Base-by-base conservation (phyloP, 2,797 vertebrate species). In the Stomatorhinus walkeri region DNA sequence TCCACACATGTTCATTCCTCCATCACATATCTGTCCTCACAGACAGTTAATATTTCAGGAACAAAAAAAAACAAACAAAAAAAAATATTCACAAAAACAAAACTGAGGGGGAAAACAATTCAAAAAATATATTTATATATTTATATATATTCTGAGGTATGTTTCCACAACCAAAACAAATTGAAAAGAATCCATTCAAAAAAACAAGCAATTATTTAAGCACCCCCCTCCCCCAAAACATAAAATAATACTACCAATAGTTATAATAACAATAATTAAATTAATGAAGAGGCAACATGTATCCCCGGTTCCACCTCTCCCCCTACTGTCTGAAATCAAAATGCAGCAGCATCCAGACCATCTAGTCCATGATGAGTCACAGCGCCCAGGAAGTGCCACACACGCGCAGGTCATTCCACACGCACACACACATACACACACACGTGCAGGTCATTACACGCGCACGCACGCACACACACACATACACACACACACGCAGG, bases 81-180 rank as follows among this genome's bases (percentile, higher is more conserved):
- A 54, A 0, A 92, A 87, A 88, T 87, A 91, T 89, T 91, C 87
- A 68, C 91, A 88, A 88, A 92, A 92, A 91, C 91, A 89, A 83
- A 91, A 84, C 89, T 81, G 81, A 87, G 85, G 90, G 88, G 79
- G 88, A 93, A 94, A 93, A 92, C 54, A 94, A 94, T 93, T 95
- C 93, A 92, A 94, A 95, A 93, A 96, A 96, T 96, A 96, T 94
- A 96, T 95, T 94, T 95, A 93, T 95, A 94, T 94, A 91, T 93
- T 91, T 94, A 94, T 95, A 94, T 94, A 95, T 95, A 95, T 95
- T 95, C 95, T 92, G 95, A 96, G 95, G 96, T 95, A 95, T 95
- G 93, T 95, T 92, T 95, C 92, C 94, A 95, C 94, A 96, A 95
- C 95, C 92, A 92, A 91, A 90, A 88, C 48, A 87, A 87, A 86